These are phyloP conservation scores for Steinernema feltiae DNA, from an alignment of 1,140 invertebrate species.

Conservation along the genomic window DNA sequence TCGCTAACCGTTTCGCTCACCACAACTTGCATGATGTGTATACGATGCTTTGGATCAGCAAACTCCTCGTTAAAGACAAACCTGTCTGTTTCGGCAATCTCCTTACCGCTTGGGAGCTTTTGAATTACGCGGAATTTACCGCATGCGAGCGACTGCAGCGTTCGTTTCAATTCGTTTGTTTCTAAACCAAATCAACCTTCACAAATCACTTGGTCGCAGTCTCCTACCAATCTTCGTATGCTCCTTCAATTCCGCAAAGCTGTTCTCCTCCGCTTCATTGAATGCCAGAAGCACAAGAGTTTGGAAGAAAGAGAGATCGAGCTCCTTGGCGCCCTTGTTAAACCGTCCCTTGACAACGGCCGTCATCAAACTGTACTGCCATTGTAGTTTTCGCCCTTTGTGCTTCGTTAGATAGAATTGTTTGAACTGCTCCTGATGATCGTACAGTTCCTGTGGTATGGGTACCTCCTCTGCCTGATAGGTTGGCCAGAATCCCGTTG, in stretches of 20 bases:
- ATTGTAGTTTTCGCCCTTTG: slow-evolving; percentile 87
- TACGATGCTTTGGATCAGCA: slow-evolving; percentile 88
- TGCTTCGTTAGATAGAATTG: slow-evolving; percentile 96
- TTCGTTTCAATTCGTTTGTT: slow-evolving; percentile 85
- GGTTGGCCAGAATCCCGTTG: slow-evolving; percentile 98
- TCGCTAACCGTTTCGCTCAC: slow-evolving; percentile 99
- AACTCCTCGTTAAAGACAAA: slow-evolving; percentile 89
- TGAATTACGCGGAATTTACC: slow-evolving; percentile 85
- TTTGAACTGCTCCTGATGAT: slow-evolving; percentile 89
- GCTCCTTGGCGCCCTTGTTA: slow-evolving; percentile 76
- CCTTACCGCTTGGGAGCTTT: slow-evolving; percentile 70
- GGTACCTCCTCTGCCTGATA: slow-evolving; percentile 85
- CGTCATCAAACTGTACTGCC: slow-evolving; percentile 92
- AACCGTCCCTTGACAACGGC: slow-evolving; percentile 87
- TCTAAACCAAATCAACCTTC: slow-evolving; percentile 58
- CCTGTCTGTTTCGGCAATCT: slow-evolving; percentile 65
- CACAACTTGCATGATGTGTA: slow-evolving; percentile 99
- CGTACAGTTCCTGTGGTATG: slow-evolving; percentile 79
- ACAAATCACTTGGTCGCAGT: not conserved
- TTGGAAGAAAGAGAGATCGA: slow-evolving; percentile 97
- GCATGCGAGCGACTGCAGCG: slow-evolving; percentile 90
- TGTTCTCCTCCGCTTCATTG: slow-evolving; percentile 77
- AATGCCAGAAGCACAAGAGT: slow-evolving; percentile 85
- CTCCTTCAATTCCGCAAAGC: slow-evolving; percentile 80
- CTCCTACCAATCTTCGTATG: slow-evolving; percentile 67